Conservation (phyloP, 1,140 invertebrate genomes). For the Drosophila aff. region DNA sequence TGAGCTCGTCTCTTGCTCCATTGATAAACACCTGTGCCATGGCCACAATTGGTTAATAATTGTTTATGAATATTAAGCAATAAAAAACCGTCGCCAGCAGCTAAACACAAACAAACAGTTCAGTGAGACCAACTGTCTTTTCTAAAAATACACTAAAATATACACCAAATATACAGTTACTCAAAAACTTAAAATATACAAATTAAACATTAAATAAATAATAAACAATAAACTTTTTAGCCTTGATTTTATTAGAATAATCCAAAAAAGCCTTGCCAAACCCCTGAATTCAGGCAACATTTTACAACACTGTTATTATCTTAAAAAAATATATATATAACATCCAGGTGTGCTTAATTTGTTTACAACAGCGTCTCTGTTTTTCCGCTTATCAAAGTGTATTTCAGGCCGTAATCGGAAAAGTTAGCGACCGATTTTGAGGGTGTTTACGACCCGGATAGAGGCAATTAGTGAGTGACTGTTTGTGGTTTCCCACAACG, state of each 20-base stretch:
- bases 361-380: slow-evolving; percentile 22
- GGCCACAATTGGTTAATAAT: slow-evolving; percentile 18
- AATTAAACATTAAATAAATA: background rate
- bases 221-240: too few species aligned
- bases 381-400: slow-evolving; percentile 45
- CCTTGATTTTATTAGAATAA: background rate
- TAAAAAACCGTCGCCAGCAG: slow-evolving; percentile 12
- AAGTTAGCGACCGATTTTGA: slow-evolving; percentile 41
- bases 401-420: slow-evolving; percentile 20
- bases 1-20: slow-evolving; percentile 61
- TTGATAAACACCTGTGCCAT: slow-evolving; percentile 75
- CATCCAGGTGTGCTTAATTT: slow-evolving; percentile 24
- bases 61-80: slow-evolving; percentile 15
- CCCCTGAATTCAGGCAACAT: background rate
- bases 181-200: background rate
- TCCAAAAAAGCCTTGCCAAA: too few species aligned
- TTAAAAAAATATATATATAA: background rate
- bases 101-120: slow-evolving; percentile 30
- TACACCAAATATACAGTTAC: background rate
- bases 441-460: slow-evolving; percentile 27
- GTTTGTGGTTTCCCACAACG: slow-evolving; percentile 25
- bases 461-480: slow-evolving; percentile 47
- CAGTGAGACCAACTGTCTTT: background rate
- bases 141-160: background rate
- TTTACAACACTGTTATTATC: slow-evolving; percentile 45